phyloP scores from a whole-genome alignment of 2,888 invertebrate genomes.

The Bimastos eiseni region DNA sequence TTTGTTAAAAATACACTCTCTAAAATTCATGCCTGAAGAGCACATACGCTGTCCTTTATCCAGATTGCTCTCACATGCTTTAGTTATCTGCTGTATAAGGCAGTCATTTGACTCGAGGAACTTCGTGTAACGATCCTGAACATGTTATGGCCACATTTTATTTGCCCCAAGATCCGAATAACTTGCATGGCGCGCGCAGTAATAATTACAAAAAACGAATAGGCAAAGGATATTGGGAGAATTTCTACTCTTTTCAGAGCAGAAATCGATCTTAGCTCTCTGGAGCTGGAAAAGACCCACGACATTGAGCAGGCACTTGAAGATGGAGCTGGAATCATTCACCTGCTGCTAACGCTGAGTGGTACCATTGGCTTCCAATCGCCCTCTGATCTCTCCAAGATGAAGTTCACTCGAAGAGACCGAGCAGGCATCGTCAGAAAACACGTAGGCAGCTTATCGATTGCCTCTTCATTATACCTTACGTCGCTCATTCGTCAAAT shows the following conservation, averaged over 20 bases:
- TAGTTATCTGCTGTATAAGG: too few species aligned
- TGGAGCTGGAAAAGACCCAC: slow-evolving; percentile 89
- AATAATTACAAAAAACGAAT: neutral
- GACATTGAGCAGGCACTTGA: slow-evolving; percentile 85
- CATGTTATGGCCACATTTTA: too few species aligned
- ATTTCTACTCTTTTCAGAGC: slow-evolving; percentile 67
- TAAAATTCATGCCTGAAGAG: too few species aligned
- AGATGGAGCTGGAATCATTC: slow-evolving; percentile 79
- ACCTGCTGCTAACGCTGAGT: slow-evolving; percentile 87
- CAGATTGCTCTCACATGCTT: too few species aligned
- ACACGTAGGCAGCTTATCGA: slow-evolving; percentile 68
- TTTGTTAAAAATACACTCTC: too few species aligned
- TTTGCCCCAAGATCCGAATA: too few species aligned
- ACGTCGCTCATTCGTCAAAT: neutral
- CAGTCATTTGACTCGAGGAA: too few species aligned
- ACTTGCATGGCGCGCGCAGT: neutral
- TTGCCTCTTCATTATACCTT: neutral
- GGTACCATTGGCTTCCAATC: slow-evolving; percentile 91
- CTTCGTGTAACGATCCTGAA: too few species aligned
- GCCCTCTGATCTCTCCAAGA: slow-evolving; percentile 81
- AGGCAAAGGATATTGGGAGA: too few species aligned
- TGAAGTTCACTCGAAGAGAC: slow-evolving; percentile 76
- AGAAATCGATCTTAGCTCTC: slow-evolving; percentile 78
- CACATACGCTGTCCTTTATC: too few species aligned
- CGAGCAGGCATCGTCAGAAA: slow-evolving; percentile 70